These are phyloP conservation scores for Lypha dubia DNA, from an alignment of 2,888 invertebrate genomes.

Conservation along the genomic window DNA sequence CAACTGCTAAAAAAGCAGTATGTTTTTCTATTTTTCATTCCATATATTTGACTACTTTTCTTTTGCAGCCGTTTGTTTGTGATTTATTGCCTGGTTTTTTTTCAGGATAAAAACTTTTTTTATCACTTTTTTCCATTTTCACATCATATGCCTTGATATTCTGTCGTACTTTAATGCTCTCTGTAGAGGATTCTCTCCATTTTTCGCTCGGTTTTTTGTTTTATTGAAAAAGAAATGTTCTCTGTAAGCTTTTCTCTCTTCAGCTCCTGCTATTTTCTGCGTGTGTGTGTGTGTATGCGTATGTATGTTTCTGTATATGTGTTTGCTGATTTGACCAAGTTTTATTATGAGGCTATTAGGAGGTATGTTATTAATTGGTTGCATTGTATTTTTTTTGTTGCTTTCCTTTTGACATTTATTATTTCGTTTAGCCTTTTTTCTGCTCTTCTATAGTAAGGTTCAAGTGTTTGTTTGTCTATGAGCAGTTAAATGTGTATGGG, in stretches of 20 bases:
- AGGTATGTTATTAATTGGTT: slow-evolving; percentile 71
- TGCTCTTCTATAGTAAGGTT: slow-evolving; percentile 62
- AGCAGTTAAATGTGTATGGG: not conserved
- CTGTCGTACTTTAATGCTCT: slow-evolving; percentile 17
- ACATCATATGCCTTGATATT: slow-evolving; percentile 53
- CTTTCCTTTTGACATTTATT: slow-evolving; percentile 72
- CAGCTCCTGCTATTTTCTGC: not conserved
- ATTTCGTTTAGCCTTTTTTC: slow-evolving; percentile 72
- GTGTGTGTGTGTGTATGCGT: slow-evolving; percentile 6
- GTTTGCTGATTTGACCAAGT: slow-evolving; percentile 70
- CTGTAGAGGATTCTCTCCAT: not conserved
- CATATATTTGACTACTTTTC: slow-evolving; percentile 18
- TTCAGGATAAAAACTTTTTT: slow-evolving; percentile 20
- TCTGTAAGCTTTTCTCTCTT: slow-evolving; percentile 24
- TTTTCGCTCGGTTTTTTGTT: slow-evolving; percentile 11
- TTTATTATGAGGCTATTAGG: slow-evolving; percentile 70
- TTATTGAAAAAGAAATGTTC: not conserved
- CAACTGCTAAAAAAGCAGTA: not conserved
- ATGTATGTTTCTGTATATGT: slow-evolving; percentile 22
- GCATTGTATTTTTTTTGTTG: slow-evolving; percentile 69
- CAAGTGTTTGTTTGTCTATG: slow-evolving; percentile 66
- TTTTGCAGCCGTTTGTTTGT: slow-evolving; percentile 1
- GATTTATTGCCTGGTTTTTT: slow-evolving; percentile 25
- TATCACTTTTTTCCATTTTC: slow-evolving; percentile 20
- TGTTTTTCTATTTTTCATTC: not conserved